Percentiles rank a stretch among this genome's conserved stretches.
Conservation (phyloP, 2,113 vertebrate species). For the Carettochelys insculpta region DNA sequence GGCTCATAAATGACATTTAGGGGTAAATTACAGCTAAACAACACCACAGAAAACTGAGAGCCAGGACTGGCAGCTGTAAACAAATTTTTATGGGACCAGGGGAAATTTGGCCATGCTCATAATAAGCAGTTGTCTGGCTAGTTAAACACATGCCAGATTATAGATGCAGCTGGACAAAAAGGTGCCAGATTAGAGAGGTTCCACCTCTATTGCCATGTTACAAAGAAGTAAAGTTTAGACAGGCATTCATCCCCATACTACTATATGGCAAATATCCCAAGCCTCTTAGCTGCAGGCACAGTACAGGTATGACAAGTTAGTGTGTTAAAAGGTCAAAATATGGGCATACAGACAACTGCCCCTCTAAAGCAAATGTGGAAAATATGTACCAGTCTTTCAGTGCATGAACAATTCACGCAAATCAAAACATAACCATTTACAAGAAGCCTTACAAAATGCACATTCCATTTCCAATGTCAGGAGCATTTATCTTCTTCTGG, state of each 20-base stretch:
- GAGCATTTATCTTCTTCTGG: accelerated
- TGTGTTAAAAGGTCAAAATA: neutral
- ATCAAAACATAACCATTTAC: accelerated
- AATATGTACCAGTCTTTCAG: accelerated
- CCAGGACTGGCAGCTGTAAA: too few relatives aligned
- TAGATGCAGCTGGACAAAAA: too few relatives aligned
- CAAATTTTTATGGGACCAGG: too few relatives aligned
- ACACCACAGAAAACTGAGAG: too few relatives aligned
- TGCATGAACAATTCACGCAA: accelerated
- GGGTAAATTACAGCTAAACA: too few relatives aligned
- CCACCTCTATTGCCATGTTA: accelerated
- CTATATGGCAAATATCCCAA: neutral
- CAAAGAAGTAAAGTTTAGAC: accelerated
- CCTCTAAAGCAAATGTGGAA: neutral
- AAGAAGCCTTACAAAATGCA: accelerated
- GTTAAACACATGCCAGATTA: too few relatives aligned
- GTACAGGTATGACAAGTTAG: neutral
- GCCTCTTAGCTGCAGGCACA: accelerated
- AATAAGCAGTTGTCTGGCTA: too few relatives aligned
- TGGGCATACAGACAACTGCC: accelerated
- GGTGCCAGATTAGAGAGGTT: too few relatives aligned
- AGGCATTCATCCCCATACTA: neutral
- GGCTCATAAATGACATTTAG: too few relatives aligned
- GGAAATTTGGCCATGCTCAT: too few relatives aligned
- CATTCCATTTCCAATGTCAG: accelerated